Conservation (phyloP, 2,888 invertebrate genomes). For the Oasisia sp. region DNA sequence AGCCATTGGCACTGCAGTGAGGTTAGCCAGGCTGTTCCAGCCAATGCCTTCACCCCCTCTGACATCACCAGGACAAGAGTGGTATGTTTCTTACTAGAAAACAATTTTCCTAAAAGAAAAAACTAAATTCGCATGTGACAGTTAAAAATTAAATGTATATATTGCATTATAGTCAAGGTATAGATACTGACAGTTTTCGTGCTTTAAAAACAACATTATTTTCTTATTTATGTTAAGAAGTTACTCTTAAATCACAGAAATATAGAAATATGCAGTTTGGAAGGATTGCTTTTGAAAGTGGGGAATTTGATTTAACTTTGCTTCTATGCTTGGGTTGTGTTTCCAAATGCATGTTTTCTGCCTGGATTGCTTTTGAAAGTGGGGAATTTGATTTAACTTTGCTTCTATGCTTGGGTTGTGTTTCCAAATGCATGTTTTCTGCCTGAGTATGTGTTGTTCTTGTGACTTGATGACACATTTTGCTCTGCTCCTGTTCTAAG, state of each 20-base stretch:
- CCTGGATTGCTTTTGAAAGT: background rate
- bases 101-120: background rate
- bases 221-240: background rate
- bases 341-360: background rate
- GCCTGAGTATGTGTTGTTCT: background rate
- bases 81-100: constrained; percentile 22
- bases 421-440: constrained; percentile 7
- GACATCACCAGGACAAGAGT: constrained; percentile 44
- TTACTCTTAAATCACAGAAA: background rate
- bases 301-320: background rate
- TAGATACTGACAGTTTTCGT: background rate
- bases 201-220: background rate
- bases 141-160: background rate
- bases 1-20: constrained; percentile 91
- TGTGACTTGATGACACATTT: background rate
- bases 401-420: background rate
- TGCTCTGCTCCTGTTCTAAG: background rate
- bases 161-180: background rate
- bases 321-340: background rate
- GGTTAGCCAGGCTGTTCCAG: constrained; percentile 67
- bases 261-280: background rate
- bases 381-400: background rate
- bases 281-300: background rate
- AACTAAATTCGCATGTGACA: background rate
- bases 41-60: constrained; percentile 17